Base-by-base conservation (phyloP, 1,140 invertebrate species). In the Drosophila trapezifrons region DNA sequence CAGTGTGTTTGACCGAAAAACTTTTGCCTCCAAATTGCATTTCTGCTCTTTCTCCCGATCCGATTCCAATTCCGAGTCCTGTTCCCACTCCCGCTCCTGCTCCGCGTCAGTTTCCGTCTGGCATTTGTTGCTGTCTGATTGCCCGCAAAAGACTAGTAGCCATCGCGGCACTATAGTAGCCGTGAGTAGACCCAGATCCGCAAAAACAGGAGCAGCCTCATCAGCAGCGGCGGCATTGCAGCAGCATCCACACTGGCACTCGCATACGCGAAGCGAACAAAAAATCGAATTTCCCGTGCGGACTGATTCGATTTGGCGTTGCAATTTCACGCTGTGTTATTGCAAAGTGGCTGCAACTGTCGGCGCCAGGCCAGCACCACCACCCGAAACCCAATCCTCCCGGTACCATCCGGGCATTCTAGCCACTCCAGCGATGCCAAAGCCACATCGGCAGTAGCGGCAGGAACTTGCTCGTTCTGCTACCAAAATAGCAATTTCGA, bases 321-420 rank as follows among this genome's bases (percentile, higher is more conserved):
- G 89, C 89, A 91, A 91, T 91, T 91, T 91, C 89, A 91, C 89
- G 89, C 89, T 90, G 89, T 90, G 87, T 90, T 90, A 87, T 90
- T 90, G 89, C 87, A 90, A 90, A 90, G 85, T 90, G 85, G 85
- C 85, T 84, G 80, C 76, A 80, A 78, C 76, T 84, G 83, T 80
- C 76, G 75, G 75, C 75, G 75, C 67, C 75, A 77, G 66, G 75
- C 72, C 62, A 62, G 40, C 47, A 54, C 38, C 18, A 20, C 27
- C 57, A 17, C 37, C 37, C 45, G 51, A 37, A 20, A 54, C 51
- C 51, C 32, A 54, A 46, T 27, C 25, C 59, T 12, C 8, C 54
- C 15, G 18, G 9, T n/a, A 12, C 54, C 55, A 71, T 32, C 12
- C 17, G 29, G 46, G 38, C 65, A 18, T 54, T 54, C 37, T 40